These are phyloP conservation scores for Poeciliopsis turneri DNA, from an alignment of 2,797 vertebrate genomes.

Conservation along the genomic window DNA sequence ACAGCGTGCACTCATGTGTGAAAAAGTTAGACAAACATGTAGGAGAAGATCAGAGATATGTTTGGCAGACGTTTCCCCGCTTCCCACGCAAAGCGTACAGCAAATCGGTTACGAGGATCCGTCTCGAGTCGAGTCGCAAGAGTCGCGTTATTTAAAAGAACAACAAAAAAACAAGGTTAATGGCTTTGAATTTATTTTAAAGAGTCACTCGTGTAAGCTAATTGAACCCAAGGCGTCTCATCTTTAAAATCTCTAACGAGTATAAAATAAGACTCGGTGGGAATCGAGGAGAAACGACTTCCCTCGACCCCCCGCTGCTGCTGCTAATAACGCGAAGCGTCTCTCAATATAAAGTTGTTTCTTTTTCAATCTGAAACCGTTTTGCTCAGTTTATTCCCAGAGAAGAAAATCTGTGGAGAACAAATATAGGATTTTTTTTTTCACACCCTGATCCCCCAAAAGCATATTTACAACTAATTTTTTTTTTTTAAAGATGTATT, in stretches of 20 bases:
- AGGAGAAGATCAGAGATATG: conserved; percentile 58
- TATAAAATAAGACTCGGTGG: conserved; percentile 47
- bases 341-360: conserved; percentile 44
- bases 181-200: conserved; percentile 16
- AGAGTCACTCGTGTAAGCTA: conserved; percentile 4
- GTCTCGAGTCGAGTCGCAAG: conserved; percentile 4
- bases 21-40: conserved; percentile 62
- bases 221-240: conserved; percentile 31
- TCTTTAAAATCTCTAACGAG: conserved; percentile 57
- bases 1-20: conserved; percentile 42
- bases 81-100: conserved; percentile 51
- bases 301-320: conserved; percentile 55
- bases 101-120: conserved; percentile 16
- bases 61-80: conserved; percentile 43
- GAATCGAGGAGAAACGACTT: conserved; percentile 48
- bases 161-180: background rate
- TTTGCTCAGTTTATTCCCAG: conserved; percentile 24
- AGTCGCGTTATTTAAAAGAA: conserved; percentile 13
- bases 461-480: background rate
- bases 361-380: conserved; percentile 26
- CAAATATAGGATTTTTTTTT: background rate
- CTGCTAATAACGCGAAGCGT: conserved; percentile 41
- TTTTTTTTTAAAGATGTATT: background rate
- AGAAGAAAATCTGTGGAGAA: background rate
- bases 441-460: background rate